phyloP scores from a whole-genome alignment of 2,113 vertebrate genomes.

The Campylomormyrus numenius region DNA sequence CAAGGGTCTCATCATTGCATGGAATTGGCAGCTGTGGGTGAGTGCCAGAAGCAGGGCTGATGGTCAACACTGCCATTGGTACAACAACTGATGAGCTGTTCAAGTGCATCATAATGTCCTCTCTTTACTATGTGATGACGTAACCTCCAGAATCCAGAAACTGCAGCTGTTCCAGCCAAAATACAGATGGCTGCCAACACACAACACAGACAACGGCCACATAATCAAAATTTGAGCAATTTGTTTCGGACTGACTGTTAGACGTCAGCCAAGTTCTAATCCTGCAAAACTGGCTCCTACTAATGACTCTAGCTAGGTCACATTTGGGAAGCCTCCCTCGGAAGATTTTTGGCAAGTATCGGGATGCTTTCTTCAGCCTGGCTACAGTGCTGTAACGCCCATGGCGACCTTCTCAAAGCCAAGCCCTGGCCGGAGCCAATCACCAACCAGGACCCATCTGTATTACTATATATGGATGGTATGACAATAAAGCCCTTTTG shows the following conservation, averaged over 20 bases:
- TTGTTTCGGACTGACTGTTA: not conserved
- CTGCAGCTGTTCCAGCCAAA: not conserved
- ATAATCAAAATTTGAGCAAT: not conserved
- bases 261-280: not conserved
- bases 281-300: not conserved
- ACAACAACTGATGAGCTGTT: not conserved
- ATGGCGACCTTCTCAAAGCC: not conserved
- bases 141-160: not conserved
- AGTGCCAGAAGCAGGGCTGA: not conserved
- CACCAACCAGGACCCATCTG: not conserved
- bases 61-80: not conserved
- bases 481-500: not conserved
- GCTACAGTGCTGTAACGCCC: not conserved
- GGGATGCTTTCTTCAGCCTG: not conserved
- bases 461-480: not conserved
- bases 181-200: not conserved
- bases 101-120: not conserved
- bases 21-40: not conserved
- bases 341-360: too few relatives aligned
- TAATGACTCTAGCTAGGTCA: not conserved
- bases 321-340: not conserved
- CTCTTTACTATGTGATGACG: not conserved
- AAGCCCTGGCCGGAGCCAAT: not conserved
- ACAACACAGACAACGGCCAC: not conserved
- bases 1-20: not conserved